These are phyloP conservation scores for Eurois occulta DNA, from an alignment of 2,888 invertebrate genomes.

Conservation along the genomic window DNA sequence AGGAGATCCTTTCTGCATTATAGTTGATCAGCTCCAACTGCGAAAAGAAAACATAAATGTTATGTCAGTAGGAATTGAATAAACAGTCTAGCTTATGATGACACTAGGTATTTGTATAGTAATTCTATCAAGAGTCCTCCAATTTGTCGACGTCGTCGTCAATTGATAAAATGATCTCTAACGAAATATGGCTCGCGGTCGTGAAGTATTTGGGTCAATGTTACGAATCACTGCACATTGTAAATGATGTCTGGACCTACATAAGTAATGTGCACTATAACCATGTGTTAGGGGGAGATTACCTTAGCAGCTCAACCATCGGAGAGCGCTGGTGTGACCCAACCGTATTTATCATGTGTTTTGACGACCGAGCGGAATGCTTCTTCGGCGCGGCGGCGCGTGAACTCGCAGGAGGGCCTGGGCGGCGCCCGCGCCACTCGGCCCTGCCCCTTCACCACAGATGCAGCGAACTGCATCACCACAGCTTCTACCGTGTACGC, in stretches of 20 bases:
- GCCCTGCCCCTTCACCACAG: slow-evolving; percentile 96
- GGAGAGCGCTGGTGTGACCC: slow-evolving; percentile 96
- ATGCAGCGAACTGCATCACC: slow-evolving; percentile 97
- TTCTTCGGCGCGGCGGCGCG: slow-evolving; percentile 95
- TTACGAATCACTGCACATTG: slow-evolving; percentile 57
- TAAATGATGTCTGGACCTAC: slow-evolving; percentile 8
- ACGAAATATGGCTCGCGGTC: slow-evolving; percentile 65
- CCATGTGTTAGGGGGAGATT: slow-evolving; percentile 9
- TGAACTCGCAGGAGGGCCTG: slow-evolving; percentile 95
- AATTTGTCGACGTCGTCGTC: slow-evolving; percentile 65
- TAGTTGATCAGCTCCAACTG: slow-evolving; percentile 75
- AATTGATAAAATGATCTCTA: slow-evolving; percentile 79
- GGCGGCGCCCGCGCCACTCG: slow-evolving; percentile 95
- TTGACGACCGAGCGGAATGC: slow-evolving; percentile 96
- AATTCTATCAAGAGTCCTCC: slow-evolving; percentile 36
- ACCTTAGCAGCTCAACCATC: slow-evolving; percentile 92
- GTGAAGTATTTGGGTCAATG: slow-evolving; percentile 76
- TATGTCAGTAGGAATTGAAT: background rate
- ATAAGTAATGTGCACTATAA: background rate
- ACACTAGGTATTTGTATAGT: slow-evolving; percentile 30
- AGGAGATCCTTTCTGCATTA: slow-evolving; percentile 87
- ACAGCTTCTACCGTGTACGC: slow-evolving; percentile 97
- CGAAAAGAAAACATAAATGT: slow-evolving; percentile 42
- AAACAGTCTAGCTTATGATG: background rate
- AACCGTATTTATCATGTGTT: slow-evolving; percentile 97